Base-by-base conservation (phyloP, 2,113 vertebrate genomes). In the Scolopax mira region DNA sequence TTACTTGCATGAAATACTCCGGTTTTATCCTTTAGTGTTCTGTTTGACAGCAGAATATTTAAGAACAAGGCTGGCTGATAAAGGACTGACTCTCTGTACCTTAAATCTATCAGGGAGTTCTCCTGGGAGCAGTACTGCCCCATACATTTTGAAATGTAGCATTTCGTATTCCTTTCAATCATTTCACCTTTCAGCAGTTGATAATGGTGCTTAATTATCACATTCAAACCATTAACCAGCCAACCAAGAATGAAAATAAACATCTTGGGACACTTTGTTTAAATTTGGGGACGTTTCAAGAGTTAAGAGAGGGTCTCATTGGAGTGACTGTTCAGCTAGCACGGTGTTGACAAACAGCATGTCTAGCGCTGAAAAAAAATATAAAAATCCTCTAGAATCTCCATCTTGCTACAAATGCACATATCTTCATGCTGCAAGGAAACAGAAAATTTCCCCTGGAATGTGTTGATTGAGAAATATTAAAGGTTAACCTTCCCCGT, bases 401-500 rank as follows among this genome's bases (percentile, higher is more conserved):
- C 42, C 57, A 37, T 64, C 77, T 81, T 86, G 41, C 48, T 89
- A 78, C 86, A 94, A 96, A 87, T 79, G 78, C 51, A 78, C 60
- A 44, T 88, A 90, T 66, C 64, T 74, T n/a, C 70, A 80, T 54
- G 35, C 31, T 69, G 69, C 48, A 54, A 0, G 6, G 44, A 84
- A 85, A 73, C 33, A 64, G 79, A 85, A 93, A 86, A 35, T 81
- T 94, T 90, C 30, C 18, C 57, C 52, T 62, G 78, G 83, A 89
- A 92, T 37, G 64, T 85, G 79, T 85, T 52, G 64, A 80, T 67
- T 74, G 79, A 78, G 79, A 95, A 95, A 91, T 93, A 90, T 80
- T 88, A 96, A 97, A 96, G 92, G 93, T 93, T 94, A 96, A 96
- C 67, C 91, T 95, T 90, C 46, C 46, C 35, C 37, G 11, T 90